Evolutionary conservation across 2,797 vertebrate species (phyloP), one percentile per base, ranked within the genome.

Genomic region (Crypturellus tataupa): DNA sequence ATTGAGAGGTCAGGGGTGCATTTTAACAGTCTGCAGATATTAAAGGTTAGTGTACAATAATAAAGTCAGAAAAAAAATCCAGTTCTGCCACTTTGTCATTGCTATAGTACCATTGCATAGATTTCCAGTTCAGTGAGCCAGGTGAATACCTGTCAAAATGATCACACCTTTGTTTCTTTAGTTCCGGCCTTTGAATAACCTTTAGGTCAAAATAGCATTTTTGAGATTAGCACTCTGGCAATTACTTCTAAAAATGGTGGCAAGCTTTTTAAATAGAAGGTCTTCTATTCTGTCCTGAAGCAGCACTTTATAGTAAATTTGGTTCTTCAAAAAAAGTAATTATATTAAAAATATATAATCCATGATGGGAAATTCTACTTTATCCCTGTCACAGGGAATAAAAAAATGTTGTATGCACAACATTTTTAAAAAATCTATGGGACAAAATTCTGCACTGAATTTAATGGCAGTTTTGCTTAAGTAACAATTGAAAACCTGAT

Each of bases 71-170:
- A 19, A 25, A 70, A 86, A 88, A 39, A 39, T 39, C 37, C 35
- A 73, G 18, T 81, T 82, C 60, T 55, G 85, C 12, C 31, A 37
- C 37, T 39, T 39, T 39, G 37, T 39, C 40, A 39, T 33, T 79
- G 39, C 11, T 80, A 13, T 39, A 65, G 7, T 87, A 12, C 33
- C 44, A 25, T 31, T 87, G 81, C 68, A 27, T 80, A 35, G 17
- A 63, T 68, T 95, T 96, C 75, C 76, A 90, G 53, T 80, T 91
- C 62, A 79, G 46, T 13, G 7, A 91, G 37, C 33, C 1, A 1
- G 35, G 88, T 47, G 72, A 97, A 75, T 35, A 92, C 17, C 58
- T 49, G 5, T 39, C 56, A 93, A 94, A 97, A 76, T 53, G 90
- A 49, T 42, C 40, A 79, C 64, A 87, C 42, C 31, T 88, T 89